Conservation (phyloP, 2,113 vertebrate genomes). For the Caranx ignobilis region DNA sequence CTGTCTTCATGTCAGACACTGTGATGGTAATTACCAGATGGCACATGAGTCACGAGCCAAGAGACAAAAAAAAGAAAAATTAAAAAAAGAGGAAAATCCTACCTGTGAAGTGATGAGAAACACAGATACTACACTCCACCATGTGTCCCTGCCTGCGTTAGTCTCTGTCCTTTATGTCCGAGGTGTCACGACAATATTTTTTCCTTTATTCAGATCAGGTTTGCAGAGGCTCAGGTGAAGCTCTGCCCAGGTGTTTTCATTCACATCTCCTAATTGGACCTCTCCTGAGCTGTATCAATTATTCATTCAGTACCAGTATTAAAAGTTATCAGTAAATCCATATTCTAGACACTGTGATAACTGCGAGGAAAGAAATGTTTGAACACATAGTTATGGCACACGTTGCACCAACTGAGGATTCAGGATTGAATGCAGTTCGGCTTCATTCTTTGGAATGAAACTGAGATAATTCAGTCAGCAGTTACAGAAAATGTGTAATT, state of each 20-base stretch:
- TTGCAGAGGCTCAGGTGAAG: not conserved
- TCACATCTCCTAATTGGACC: not conserved
- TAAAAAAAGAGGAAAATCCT: constrained; percentile 14
- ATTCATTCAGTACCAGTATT: not conserved
- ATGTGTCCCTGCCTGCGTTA: constrained; percentile 1
- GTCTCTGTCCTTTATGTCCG: not conserved
- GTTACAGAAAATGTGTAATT: not conserved
- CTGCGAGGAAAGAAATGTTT: too few relatives aligned
- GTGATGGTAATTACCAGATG: constrained; percentile 75
- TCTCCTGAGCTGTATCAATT: not conserved
- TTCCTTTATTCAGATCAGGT: not conserved
- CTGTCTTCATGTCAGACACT: constrained; percentile 62
- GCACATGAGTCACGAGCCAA: constrained; percentile 49
- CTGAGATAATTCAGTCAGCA: not conserved
- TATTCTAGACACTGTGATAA: too few relatives aligned
- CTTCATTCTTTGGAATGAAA: too few relatives aligned
- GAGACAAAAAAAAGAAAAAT: not conserved
- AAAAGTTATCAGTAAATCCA: too few relatives aligned
- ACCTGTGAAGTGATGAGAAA: constrained; percentile 2
- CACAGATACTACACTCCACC: not conserved
- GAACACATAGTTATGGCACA: too few relatives aligned
- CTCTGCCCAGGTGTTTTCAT: constrained; percentile 6
- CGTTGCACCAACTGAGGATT: not conserved
- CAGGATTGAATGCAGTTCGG: not conserved
- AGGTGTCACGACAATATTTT: not conserved